Percentiles rank a stretch among this genome's conserved stretches.
phyloP scores from a whole-genome alignment of 2,113 vertebrate genomes.

The Nesoenas mayeri region DNA sequence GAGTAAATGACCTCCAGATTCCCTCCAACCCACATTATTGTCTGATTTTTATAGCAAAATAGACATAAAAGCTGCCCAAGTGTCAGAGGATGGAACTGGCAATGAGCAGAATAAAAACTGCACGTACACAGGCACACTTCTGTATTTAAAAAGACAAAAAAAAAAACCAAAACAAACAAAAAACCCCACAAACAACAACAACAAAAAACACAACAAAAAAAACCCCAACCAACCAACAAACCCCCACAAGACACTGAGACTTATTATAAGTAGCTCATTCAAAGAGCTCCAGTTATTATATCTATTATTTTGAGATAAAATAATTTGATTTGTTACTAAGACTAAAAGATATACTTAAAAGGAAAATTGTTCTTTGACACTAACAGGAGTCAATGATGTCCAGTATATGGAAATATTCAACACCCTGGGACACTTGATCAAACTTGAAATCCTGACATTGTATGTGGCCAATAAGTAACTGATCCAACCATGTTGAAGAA shows the following conservation, averaged over 20 bases:
- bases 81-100: neutral
- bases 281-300: neutral
- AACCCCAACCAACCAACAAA: neutral
- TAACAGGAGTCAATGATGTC: neutral
- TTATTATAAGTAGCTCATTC: neutral
- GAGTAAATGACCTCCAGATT: neutral
- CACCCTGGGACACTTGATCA: neutral
- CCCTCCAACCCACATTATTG: neutral
- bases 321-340: neutral
- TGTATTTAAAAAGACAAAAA: neutral
- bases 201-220: too few species aligned
- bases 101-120: neutral
- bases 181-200: too few species aligned
- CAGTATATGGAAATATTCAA: neutral
- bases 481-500: neutral
- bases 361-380: neutral
- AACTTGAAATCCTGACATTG: neutral
- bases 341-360: neutral
- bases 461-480: neutral
- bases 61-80: neutral
- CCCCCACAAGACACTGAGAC: fast-evolving
- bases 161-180: too few species aligned
- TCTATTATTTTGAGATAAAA: neutral
- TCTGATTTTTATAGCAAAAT: neutral
- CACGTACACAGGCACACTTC: fast-evolving